These are phyloP conservation scores for Epizoanthus rinbou DNA, from an alignment of 92 coral and sea anemone genomes.

Conservation along the genomic window DNA sequence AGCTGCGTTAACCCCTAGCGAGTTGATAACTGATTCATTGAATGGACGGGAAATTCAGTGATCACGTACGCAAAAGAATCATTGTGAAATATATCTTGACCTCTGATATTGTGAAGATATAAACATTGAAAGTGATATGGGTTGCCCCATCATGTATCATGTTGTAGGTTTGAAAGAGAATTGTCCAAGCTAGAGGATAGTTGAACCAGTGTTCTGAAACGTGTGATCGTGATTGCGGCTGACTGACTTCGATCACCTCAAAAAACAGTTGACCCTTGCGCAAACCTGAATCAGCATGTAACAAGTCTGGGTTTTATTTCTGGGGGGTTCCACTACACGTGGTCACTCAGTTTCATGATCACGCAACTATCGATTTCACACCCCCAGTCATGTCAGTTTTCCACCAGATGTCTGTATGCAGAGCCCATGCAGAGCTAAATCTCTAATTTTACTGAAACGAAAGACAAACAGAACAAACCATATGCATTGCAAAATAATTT, in stretches of 20 bases:
- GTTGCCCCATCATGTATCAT: not conserved
- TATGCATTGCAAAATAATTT: not conserved
- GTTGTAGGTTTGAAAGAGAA: not conserved
- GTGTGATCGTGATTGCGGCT: no score
- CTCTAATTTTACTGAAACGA: not conserved
- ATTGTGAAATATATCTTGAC: conserved; percentile 25
- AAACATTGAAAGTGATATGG: not conserved
- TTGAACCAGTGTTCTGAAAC: not conserved
- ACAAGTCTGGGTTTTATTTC: no score
- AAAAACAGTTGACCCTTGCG: no score
- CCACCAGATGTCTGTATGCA: no score
- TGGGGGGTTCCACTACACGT: no score
- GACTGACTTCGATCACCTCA: no score
- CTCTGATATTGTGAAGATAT: not conserved
- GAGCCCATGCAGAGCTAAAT: no score
- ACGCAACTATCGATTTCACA: no score
- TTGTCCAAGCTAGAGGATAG: no score
- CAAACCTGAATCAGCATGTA: no score
- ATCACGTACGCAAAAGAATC: conserved; percentile 32
- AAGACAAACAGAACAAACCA: not conserved
- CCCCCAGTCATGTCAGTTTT: no score
- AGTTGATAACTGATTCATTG: not conserved
- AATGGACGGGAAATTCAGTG: conserved; percentile 3
- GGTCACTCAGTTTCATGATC: no score
- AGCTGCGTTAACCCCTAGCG: conserved; percentile 24